phyloP scores from a whole-genome alignment of 2,113 vertebrate genomes.

The Saguinus imperator region DNA sequence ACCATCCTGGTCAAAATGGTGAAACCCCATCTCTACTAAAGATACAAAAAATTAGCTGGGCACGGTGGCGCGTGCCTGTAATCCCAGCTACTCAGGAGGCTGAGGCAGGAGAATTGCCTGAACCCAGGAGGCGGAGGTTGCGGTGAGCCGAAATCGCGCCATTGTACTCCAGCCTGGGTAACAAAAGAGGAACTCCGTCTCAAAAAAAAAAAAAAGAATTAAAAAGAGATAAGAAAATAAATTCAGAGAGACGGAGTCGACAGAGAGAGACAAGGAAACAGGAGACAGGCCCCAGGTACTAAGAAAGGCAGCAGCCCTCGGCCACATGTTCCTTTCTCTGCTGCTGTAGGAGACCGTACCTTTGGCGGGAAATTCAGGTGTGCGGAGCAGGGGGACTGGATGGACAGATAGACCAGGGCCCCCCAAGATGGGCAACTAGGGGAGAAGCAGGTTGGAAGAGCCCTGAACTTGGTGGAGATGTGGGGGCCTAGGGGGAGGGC shows the following conservation, averaged over 20 bases:
- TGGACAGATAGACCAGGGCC: background rate
- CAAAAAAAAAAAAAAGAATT: no score
- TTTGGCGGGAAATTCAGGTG: background rate
- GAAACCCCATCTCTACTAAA: no score
- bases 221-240: background rate
- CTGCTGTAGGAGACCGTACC: background rate
- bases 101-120: no score
- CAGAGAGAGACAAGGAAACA: background rate
- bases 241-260: no score
- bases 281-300: fast-evolving
- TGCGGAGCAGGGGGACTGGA: no score
- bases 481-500: background rate
- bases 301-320: background rate
- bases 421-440: no score
- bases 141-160: background rate
- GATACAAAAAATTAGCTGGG: no score
- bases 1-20: no score
- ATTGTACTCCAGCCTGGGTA: background rate
- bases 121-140: background rate
- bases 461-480: background rate
- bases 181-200: fast-evolving
- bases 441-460: background rate
- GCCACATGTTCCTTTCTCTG: background rate
- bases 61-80: no score
- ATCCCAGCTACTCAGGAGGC: no score